A percentile compares a stretch with the other conserved stretches of the same genome.
Conservation (phyloP, 1,140 invertebrate species). For the Rhopalosiphum maidis region DNA sequence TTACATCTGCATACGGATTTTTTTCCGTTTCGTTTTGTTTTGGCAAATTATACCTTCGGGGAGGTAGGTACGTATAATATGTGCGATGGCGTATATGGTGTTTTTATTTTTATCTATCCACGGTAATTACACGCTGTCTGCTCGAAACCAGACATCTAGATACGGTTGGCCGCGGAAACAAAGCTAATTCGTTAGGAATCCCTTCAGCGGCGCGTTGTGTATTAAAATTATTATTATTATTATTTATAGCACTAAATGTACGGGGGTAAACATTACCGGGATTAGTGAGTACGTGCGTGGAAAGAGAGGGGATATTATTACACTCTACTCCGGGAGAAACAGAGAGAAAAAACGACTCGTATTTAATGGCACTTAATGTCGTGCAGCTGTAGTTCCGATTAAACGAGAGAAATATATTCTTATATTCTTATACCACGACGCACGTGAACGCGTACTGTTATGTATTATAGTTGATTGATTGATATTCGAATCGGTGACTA, state of each 20-base stretch:
- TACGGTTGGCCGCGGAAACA: slow-evolving; percentile 50
- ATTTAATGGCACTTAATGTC: slow-evolving; percentile 52
- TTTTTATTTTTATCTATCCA: slow-evolving; percentile 42
- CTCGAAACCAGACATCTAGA: slow-evolving; percentile 35
- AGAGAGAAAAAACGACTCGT: background rate
- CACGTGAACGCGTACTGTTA: slow-evolving; percentile 32
- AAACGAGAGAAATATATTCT: slow-evolving; percentile 16
- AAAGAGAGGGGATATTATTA: background rate
- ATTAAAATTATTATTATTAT: slow-evolving; percentile 43
- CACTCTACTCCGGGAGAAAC: background rate
- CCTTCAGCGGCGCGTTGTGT: slow-evolving; percentile 15
- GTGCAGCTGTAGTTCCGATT: slow-evolving; percentile 55
- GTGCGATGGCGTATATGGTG: background rate
- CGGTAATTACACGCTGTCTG: slow-evolving; percentile 55
- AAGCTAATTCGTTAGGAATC: slow-evolving; percentile 50
- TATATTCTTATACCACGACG: background rate
- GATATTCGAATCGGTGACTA: slow-evolving; percentile 12
- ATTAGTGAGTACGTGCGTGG: slow-evolving; percentile 28
- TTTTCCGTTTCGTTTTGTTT: slow-evolving; percentile 23
- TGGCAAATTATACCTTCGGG: slow-evolving; percentile 19
- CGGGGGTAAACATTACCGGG: slow-evolving; percentile 42
- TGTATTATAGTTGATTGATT: slow-evolving; percentile 20
- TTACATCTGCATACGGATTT: slow-evolving; percentile 33
- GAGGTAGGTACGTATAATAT: background rate
- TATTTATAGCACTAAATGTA: slow-evolving; percentile 40